Percentiles rank a stretch among this genome's conserved stretches.
Evolutionary conservation across 2,888 invertebrate species (phyloP).

Genomic region (Micoletzkya japonica): DNA sequence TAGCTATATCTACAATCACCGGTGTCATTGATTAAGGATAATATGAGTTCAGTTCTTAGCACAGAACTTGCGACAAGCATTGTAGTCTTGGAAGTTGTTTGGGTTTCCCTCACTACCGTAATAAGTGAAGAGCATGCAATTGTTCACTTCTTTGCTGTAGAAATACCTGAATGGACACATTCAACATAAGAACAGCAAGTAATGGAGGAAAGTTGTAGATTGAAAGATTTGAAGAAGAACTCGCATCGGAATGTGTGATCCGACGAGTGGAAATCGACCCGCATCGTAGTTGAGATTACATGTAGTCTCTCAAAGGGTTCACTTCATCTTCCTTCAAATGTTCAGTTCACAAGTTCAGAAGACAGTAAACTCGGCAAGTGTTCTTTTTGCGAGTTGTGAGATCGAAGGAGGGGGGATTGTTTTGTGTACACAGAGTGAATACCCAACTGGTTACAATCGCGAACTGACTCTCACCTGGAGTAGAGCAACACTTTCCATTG

Average conservation of each 20-base stretch:
- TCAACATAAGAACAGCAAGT: not conserved
- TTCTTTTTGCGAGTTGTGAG: not conserved
- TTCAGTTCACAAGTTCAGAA: not conserved
- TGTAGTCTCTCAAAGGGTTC: slow-evolving; percentile 39
- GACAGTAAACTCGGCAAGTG: not conserved
- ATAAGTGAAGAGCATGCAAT: slow-evolving; percentile 62
- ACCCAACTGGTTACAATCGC: no score
- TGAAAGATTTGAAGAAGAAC: not conserved
- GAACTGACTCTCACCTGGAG: slow-evolving; percentile 42
- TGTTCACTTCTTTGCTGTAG: slow-evolving; percentile 53
- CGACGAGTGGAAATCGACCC: slow-evolving; percentile 44
- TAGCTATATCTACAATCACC: no score
- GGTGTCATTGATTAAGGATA: not conserved
- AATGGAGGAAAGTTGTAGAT: not conserved
- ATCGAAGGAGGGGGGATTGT: not conserved
- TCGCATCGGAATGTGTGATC: slow-evolving; percentile 23
- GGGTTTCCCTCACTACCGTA: slow-evolving; percentile 59
- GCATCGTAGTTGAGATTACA: slow-evolving; percentile 59
- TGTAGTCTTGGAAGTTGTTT: slow-evolving; percentile 60
- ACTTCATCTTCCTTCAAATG: not conserved
- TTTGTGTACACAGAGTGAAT: no score
- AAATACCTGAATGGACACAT: slow-evolving; percentile 54
- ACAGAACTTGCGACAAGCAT: slow-evolving; percentile 59
- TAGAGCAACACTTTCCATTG: slow-evolving; percentile 51
- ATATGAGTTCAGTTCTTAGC: not conserved